These are phyloP conservation scores for Holotrichia oblita DNA, from an alignment of 1,140 invertebrate genomes.

Conservation along the genomic window DNA sequence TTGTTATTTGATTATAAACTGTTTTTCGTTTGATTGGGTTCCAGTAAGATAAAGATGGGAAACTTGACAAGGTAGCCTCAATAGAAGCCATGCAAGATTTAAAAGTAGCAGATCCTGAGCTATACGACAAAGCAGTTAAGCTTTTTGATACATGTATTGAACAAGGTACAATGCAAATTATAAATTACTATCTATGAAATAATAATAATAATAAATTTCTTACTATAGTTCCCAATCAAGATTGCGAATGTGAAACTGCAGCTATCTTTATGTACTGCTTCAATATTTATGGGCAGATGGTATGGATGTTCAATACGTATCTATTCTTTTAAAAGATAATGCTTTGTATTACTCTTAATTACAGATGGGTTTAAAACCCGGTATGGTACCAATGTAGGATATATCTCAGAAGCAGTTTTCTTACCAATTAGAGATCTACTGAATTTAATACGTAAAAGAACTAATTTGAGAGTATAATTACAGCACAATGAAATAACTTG, in stretches of 20 bases:
- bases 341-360: no score
- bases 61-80: conserved; percentile 32
- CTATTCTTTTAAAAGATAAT: no score
- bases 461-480: no score
- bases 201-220: neutral
- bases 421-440: no score
- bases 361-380: no score
- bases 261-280: conserved; percentile 23
- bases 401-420: no score
- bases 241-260: conserved; percentile 18
- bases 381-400: no score
- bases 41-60: conserved; percentile 42
- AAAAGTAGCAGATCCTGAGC: no score
- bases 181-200: neutral
- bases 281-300: neutral
- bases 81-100: conserved; percentile 38
- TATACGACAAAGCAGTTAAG: conserved; percentile 41
- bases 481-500: no score
- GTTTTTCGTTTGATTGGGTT: neutral
- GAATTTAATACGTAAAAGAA: no score
- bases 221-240: conserved; percentile 6
- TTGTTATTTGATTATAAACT: neutral
- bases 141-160: conserved; percentile 36
- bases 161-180: neutral
- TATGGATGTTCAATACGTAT: no score